Conservation (phyloP, 2,888 invertebrate species). For the Lepidocyrtoides sp. region DNA sequence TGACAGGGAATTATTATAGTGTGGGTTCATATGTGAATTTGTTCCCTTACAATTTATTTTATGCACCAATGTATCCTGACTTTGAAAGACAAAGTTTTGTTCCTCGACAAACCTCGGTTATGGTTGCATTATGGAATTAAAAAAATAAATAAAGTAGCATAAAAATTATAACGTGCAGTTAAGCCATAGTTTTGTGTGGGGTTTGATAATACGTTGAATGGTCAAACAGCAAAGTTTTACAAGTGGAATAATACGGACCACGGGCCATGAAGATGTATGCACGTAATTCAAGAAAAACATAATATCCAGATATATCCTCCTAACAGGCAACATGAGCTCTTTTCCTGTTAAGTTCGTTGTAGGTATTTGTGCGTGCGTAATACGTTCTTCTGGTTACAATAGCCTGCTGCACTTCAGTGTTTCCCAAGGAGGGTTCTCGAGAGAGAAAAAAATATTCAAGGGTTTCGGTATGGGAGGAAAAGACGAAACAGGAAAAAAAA, state of each 20-base stretch:
- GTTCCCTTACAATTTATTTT: no score
- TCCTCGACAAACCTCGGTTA: background rate
- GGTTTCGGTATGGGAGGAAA: background rate
- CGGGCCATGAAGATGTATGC: background rate
- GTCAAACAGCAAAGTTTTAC: background rate
- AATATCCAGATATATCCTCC: background rate
- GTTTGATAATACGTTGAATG: background rate
- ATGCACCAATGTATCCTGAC: no score
- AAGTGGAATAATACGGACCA: no score
- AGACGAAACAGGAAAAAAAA: constrained; percentile 7
- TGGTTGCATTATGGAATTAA: background rate
- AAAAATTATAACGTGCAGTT: no score
- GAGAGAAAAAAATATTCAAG: constrained; percentile 63
- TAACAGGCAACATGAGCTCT: no score
- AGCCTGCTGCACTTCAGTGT: background rate
- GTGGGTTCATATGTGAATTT: no score
- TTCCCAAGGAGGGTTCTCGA: constrained; percentile 47
- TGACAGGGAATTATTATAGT: no score
- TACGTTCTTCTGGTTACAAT: background rate
- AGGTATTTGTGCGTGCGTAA: constrained; percentile 15
- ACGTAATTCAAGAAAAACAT: background rate
- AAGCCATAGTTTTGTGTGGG: no score
- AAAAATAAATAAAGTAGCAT: background rate
- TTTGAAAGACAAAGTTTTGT: no score
- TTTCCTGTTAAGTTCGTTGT: background rate